Conservation (phyloP, 2,113 vertebrate species). For the Paracanthobrama guichenoti region DNA sequence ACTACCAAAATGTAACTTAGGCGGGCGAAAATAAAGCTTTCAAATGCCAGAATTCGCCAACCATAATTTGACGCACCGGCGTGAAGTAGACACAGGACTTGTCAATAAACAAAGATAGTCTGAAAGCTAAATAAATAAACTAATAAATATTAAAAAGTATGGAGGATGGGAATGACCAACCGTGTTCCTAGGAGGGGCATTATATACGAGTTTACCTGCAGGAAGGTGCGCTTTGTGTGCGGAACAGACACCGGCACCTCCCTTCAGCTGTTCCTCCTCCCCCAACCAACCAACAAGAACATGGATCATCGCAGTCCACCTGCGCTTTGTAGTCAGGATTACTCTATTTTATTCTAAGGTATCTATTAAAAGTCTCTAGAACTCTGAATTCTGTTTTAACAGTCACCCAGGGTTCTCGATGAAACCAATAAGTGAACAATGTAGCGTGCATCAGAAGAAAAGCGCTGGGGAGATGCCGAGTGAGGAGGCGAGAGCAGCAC, state of each 20-base stretch:
- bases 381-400: background rate
- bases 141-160: background rate
- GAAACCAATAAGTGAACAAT: slow-evolving; percentile 45
- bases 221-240: slow-evolving; percentile 37
- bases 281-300: slow-evolving; percentile 28
- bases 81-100: background rate
- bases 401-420: background rate
- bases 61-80: background rate
- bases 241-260: slow-evolving; percentile 1
- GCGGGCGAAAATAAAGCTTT: background rate
- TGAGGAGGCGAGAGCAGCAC: slow-evolving; percentile 57
- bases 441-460: slow-evolving; percentile 31
- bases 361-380: background rate
- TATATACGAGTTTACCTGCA: slow-evolving; percentile 7
- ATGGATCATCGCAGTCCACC: slow-evolving; percentile 45
- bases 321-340: background rate
- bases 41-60: too few relatives aligned
- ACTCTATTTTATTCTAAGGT: background rate
- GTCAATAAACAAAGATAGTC: background rate
- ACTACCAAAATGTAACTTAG: background rate
- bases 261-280: slow-evolving; percentile 17
- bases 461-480: slow-evolving; percentile 67
- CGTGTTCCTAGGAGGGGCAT: background rate
- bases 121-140: background rate
- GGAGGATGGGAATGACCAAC: background rate